Base-by-base conservation (phyloP, 2,113 vertebrate species). In the Stigmatopora nigra region DNA sequence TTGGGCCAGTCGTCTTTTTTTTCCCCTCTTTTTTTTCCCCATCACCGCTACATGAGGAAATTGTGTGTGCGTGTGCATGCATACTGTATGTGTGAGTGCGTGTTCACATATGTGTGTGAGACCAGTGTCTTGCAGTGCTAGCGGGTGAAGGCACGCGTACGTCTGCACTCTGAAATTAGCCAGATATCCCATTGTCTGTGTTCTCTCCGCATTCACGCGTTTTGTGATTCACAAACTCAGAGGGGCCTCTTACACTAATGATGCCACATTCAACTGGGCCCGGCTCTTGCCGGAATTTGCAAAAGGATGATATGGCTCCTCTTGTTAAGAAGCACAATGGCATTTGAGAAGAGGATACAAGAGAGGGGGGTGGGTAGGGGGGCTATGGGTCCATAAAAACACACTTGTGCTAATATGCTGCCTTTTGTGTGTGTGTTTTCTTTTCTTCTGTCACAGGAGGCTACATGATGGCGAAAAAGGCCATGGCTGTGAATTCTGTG, bases 391-490 rank as follows among this genome's bases (percentile, higher is more conserved):
- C 25, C 57, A 72, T 47, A 62, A 78, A 56, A 14, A 73, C 68
- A 76, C 63, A 63, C 55, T 70, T 76, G 72, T 68, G 65, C 82
- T 65, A 59, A 82, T 68, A 69, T 7, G 53, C 64, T 55, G 19
- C 16, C 67, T 67, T 67, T 48, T 19, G 64, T 60, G 38, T 20
- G n/a, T 5, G 10, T 10, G 13, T 19, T 61, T 61, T 17, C n/a
- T 59, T 41, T 69, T 67, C 17, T 69, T 0, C 19, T 48, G 51
- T 65, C 81, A 68, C 78, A 99, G 96, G 93, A 95, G 95, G 86
- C 92, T 98, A 79, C 96, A 99, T 83, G 94, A 92, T 49, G 93
- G 93, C 48, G 95, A 98, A 91, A 97, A 95, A 91, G 97, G 94
- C 0, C 98, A 97, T 8, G 94, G 94, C 84, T 99, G 97, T 19